Base-by-base conservation (phyloP, 2,888 invertebrate genomes). In the Tenthredo scrophulariae region DNA sequence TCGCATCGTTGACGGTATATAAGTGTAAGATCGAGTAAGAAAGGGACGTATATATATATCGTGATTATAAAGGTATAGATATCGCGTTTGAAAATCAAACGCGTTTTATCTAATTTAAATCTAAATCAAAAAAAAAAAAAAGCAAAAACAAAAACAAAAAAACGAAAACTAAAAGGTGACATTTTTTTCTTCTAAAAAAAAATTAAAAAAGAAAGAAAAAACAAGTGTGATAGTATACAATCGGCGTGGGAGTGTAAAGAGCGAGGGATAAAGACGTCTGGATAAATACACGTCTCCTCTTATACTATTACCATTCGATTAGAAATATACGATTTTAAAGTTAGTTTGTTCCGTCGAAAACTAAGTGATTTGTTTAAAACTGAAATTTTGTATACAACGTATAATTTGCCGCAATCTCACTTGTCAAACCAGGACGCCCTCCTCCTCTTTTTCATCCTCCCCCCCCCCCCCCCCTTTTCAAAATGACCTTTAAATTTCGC, bases 401-500 rank as follows among this genome's bases (percentile, higher is more conserved):
- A 33, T 33, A 33, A 13, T 33, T 29, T 29, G 7, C 10, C 29
- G 77, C 22, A 77, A 50, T 77, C 54, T 77, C 22, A 37, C n/a
- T 29, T n/a, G 77, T 54, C 37, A 29, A 29, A 37, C 43, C 6
- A 3, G 26, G 29, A 33, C 18, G 15, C 6, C 9, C 29, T 65
- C 10, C 29, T 13, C 62, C 13, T 62, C 2, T 9, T n/a, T n/a
- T 2, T 22, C 9, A 22, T 22, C 10, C 29, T 26, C 40, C 4
- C 40, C 72, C 18, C 40, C 15, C 6, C 67, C 26, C 58, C n/a
- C 37, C 40, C 26, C 6, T 5, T 10, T 37, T 15, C 74, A 88
- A 87, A 87, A 90, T 90, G 90, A 90, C 89, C 87, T 88, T 90
- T 87, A 89, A 89, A 88, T 89, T 90, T 70, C 88, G 90, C 80